Conservation (phyloP, 2,113 vertebrate species). For the Azemiops feae region DNA sequence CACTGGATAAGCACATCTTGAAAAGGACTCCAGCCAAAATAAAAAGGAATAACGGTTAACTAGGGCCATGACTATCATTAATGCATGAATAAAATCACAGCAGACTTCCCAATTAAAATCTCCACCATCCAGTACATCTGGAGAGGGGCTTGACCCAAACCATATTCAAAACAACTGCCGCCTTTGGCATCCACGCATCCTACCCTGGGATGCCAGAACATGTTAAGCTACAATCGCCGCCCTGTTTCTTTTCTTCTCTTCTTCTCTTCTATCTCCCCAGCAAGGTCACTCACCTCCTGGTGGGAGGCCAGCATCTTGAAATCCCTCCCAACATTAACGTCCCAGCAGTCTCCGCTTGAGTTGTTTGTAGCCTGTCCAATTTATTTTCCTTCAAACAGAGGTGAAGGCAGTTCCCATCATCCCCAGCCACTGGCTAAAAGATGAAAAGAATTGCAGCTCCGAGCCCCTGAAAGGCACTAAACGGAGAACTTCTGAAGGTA, state of each 20-base stretch:
- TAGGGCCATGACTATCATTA: not conserved
- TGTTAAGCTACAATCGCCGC: not conserved
- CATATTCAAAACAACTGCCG: conserved; percentile 2
- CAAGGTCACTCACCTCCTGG: not conserved
- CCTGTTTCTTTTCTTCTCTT: not conserved
- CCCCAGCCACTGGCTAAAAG: not conserved
- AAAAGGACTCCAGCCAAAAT: not conserved
- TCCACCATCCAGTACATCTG: not conserved
- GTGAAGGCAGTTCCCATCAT: not conserved
- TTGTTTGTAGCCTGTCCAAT: not conserved
- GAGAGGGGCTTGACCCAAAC: not conserved
- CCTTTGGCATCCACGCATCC: not conserved
- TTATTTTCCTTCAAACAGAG: not conserved
- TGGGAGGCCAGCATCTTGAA: not conserved
- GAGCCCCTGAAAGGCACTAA: not conserved
- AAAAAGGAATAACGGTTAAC: not conserved
- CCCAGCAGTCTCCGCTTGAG: not conserved
- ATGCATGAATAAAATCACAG: conserved; percentile 22
- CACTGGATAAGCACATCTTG: not conserved
- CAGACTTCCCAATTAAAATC: conserved; percentile 1
- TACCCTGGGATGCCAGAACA: not conserved
- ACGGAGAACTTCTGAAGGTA: not conserved
- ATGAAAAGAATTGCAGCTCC: not conserved
- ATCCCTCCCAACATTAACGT: not conserved
- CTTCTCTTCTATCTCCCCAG: not conserved